Percentiles rank a stretch among this genome's conserved stretches.
Evolutionary conservation across 2,113 vertebrate species (phyloP).

Genomic region (Abramis brama): DNA sequence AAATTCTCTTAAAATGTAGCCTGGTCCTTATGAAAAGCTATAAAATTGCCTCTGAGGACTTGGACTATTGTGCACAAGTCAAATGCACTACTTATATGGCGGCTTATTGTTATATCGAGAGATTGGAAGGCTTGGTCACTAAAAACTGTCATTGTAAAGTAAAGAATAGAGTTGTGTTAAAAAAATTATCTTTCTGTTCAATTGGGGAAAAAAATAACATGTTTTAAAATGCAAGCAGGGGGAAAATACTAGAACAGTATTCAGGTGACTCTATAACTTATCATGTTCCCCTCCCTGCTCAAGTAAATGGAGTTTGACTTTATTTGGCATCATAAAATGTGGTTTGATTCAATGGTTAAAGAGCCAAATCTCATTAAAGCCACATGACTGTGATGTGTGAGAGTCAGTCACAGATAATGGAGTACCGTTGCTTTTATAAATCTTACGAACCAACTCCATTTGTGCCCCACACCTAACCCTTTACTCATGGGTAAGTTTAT

Average conservation of each 20-base stretch:
- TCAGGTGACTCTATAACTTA: not conserved
- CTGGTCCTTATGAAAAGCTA: not conserved
- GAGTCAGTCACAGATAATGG: conserved; percentile 47
- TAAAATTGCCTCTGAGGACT: not conserved
- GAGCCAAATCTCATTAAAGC: conserved; percentile 67
- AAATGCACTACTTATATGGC: not conserved
- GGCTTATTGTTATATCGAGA: not conserved
- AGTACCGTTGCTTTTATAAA: conserved; percentile 48
- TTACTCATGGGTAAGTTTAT: not conserved
- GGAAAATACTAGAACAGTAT: not conserved
- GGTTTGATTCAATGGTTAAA: conserved; percentile 62
- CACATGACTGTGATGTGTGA: conserved; percentile 53
- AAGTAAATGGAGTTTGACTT: conserved; percentile 69
- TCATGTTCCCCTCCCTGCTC: conserved; percentile 8
- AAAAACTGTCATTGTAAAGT: not conserved
- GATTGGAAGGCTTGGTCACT: not conserved
- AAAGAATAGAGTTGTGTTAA: not conserved
- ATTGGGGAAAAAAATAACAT: not conserved
- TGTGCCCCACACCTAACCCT: conserved; percentile 9
- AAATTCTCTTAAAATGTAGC: not conserved
- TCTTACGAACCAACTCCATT: conserved; percentile 33
- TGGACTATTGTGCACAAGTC: not conserved
- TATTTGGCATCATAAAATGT: conserved; percentile 64
- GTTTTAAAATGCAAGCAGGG: not conserved
- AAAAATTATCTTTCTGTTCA: not conserved